Base-by-base conservation (phyloP, 2,888 invertebrate genomes). In the Fragum whitleyi region DNA sequence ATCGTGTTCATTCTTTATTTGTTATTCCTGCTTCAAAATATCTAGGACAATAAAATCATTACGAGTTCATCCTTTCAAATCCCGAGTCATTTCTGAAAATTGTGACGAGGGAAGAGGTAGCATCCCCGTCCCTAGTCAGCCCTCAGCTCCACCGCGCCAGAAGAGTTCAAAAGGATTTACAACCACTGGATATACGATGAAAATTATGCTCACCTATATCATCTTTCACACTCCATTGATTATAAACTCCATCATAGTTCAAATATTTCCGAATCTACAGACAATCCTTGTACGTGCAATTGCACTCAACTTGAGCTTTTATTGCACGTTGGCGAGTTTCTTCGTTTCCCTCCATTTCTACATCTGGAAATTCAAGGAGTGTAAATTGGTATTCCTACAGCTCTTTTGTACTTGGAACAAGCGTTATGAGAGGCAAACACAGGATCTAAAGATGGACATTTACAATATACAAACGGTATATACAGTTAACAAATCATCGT, bases 291-390 rank as follows among this genome's bases (percentile, higher is more conserved):
- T 19, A 7, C 19, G 14, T 29, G 16, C 29, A 9, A n/a, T 61
- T n/a, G 6, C n/a, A n/a, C 61, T 19, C n/a, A 3, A 28, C 6
- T 16, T 61, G 9, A n/a, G 61, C n/a, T 61, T 61, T 32, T n/a
- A 11, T 19, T 29, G 29, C 7, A n/a, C 61, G 16, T 9, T 61
- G 5, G 32, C 28, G 2, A 61, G 32, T 32, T 61, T 29, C n/a
- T 61, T 29, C 28, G 7, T 61, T 14, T 14, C 61, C 16, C 6
- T 32, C 3, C 29, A 61, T 29, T 61, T 61, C 32, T 61, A 32
- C n/a, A 61, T 61, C 19, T 61, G 61, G 61, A 61, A 32, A n/a
- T 61, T 61, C 32, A 32, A 61, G 29, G 32, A 61, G 32, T 61
- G 61, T 28, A 61, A 61, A 61, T 11, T 61, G 32, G 11, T 32